A percentile compares a stretch with the other conserved stretches of the same genome.
Evolutionary conservation across 53 echinoderm and acorn worm genomes (phyloP).

Genomic region (Arbacia lixula): DNA sequence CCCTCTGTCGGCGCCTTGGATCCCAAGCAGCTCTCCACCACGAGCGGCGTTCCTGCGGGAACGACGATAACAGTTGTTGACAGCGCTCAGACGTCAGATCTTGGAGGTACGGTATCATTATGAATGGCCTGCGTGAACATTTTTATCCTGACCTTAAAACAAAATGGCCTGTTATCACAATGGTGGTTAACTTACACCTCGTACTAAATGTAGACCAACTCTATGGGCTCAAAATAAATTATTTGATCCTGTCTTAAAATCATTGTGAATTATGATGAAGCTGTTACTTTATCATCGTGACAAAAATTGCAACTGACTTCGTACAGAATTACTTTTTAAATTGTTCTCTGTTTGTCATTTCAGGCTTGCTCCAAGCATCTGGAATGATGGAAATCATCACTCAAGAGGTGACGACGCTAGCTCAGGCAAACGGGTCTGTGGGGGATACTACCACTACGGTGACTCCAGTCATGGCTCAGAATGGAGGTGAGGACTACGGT

Average conservation of each 20-base stretch:
- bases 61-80: slow-evolving; percentile 44
- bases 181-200: too few relatives aligned
- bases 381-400: slow-evolving; percentile 53
- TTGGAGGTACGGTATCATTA: slow-evolving; percentile 6
- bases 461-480: slow-evolving; percentile 39
- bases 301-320: too few relatives aligned
- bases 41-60: slow-evolving; percentile 23
- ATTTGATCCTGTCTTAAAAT: too few relatives aligned
- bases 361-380: slow-evolving; percentile 40
- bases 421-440: slow-evolving; percentile 16
- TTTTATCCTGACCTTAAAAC: too few relatives aligned
- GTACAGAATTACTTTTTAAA: too few relatives aligned
- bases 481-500: slow-evolving; percentile 44
- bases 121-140: background rate
- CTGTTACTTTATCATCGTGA: too few relatives aligned
- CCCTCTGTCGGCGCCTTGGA: background rate
- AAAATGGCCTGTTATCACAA: too few relatives aligned
- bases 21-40: background rate
- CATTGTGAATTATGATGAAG: too few relatives aligned
- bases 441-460: slow-evolving; percentile 27
- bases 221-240: too few relatives aligned
- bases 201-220: too few relatives aligned
- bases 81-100: slow-evolving; percentile 35
- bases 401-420: slow-evolving; percentile 37
- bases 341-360: too few relatives aligned